A percentile compares a stretch with the other conserved stretches of the same genome.
Evolutionary conservation across 2,888 invertebrate genomes (phyloP).

Genomic region (Agrotis clavis): DNA sequence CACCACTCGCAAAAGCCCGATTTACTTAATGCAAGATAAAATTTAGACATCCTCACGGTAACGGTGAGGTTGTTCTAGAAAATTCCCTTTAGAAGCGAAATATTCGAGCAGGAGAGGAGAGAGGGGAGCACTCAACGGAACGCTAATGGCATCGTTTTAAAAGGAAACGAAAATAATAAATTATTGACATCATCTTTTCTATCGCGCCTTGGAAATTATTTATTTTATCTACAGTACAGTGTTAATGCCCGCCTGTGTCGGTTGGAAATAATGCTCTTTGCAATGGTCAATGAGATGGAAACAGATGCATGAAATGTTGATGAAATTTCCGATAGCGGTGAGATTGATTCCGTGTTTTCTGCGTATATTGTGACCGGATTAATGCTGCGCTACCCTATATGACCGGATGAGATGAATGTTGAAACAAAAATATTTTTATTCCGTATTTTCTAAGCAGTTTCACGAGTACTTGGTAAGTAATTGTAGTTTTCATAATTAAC

Average conservation of each 20-base stretch:
- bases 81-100: slow-evolving; percentile 77
- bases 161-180: slow-evolving; percentile 88
- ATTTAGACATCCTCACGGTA: slow-evolving; percentile 77
- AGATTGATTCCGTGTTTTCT: slow-evolving; percentile 64
- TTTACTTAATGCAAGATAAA: slow-evolving; percentile 79
- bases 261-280: slow-evolving; percentile 80
- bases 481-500: background rate
- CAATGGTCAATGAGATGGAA: slow-evolving; percentile 81
- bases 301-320: slow-evolving; percentile 78
- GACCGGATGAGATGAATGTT: slow-evolving; percentile 16
- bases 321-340: slow-evolving; percentile 70
- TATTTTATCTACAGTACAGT: slow-evolving; percentile 74
- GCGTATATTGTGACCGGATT: slow-evolving; percentile 53
- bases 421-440: background rate
- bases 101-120: slow-evolving; percentile 74
- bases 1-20: slow-evolving; percentile 72
- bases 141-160: slow-evolving; percentile 86
- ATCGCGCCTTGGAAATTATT: slow-evolving; percentile 80
- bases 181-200: slow-evolving; percentile 86
- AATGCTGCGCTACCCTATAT: slow-evolving; percentile 30
- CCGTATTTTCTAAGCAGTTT: slow-evolving; percentile 7
- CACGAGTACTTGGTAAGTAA: background rate
- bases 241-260: slow-evolving; percentile 63
- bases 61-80: slow-evolving; percentile 77
- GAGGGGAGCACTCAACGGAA: slow-evolving; percentile 80